Base-by-base conservation (phyloP, 2,797 vertebrate genomes). In the Kryptopterus vitreolus region DNA sequence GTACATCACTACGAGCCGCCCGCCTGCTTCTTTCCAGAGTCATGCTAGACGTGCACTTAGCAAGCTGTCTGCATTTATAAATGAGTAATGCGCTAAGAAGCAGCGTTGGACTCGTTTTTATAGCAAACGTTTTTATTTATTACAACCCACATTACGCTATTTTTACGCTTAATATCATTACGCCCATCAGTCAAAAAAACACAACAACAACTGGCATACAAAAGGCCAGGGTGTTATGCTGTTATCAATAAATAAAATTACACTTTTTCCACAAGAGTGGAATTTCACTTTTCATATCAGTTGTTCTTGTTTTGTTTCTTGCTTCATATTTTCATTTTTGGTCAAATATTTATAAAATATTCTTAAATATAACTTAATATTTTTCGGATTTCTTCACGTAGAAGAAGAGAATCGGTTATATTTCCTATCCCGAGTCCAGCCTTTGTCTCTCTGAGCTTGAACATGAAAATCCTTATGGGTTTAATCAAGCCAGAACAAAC, bases 41-140 rank as follows among this genome's bases (percentile, higher is more conserved):
- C 33, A 62, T 29, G 16, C 58, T 63, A 76, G 63, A 81, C 55
- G 15, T 69, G 22, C 73, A 70, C 79, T 76, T 76, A 81, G 38
- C 52, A 71, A 77, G 48, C 43, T 71, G 80, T 22, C 58, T 43
- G 33, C 66, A 63, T 55, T 77, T 71, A 71, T 69, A 63, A 8
- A 66, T 58, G 66, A 48, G 24, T 66, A 58, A 20, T n/a, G 50
- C 33, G 11, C 3, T 58, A 15, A 46, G 50, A 43, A 57, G 7
- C 52, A 2, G 26, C 33, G 59, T 59, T 50, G 55, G 20, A 26
- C 71, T 46, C n/a, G 43, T n/a, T n/a, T n/a, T n/a, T n/a, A n/a
- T 18, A 20, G 16, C 55, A 75, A 38, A 29, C 6, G 2, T 20
- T 43, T 59, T 46, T 68, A 15, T 26, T 55, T 24, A 3, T 26